Percentiles rank a stretch among this genome's conserved stretches.
These are phyloP conservation scores for Pangasius sanitwongsei DNA, from an alignment of 2,797 vertebrate genomes.

Conservation along the genomic window DNA sequence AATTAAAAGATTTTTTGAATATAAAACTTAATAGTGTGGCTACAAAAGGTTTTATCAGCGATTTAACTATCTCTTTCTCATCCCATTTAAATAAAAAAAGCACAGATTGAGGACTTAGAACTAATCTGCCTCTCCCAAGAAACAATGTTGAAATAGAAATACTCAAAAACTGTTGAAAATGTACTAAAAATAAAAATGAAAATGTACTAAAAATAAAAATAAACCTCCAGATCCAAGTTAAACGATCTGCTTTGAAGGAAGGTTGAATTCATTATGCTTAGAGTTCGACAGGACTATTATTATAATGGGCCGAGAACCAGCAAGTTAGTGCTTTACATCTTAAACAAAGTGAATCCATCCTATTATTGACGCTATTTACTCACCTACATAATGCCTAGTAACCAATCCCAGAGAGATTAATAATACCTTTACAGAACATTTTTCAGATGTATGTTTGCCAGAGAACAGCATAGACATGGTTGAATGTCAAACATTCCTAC, in stretches of 20 bases:
- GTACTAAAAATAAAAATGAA: background rate
- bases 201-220: background rate
- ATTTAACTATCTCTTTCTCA: background rate
- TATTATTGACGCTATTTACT: background rate
- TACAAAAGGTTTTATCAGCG: background rate
- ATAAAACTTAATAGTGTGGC: conserved; percentile 1
- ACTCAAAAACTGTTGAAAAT: background rate
- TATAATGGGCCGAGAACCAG: background rate
- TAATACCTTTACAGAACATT: background rate
- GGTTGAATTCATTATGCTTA: background rate
- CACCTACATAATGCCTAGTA: background rate
- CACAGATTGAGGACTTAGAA: background rate
- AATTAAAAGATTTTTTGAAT: background rate
- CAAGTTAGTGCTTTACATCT: background rate
- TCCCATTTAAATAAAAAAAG: background rate
- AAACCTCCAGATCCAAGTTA: background rate
- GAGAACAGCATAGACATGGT: background rate
- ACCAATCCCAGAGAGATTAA: background rate
- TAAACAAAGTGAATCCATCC: background rate
- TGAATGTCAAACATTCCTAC: background rate
- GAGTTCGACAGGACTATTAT: background rate
- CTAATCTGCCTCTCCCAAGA: background rate
- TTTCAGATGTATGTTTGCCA: background rate
- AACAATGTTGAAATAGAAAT: background rate
- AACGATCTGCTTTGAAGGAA: background rate